phyloP scores from a whole-genome alignment of 2,797 vertebrate genomes.

The Microctenopoma stevenorrisi region DNA sequence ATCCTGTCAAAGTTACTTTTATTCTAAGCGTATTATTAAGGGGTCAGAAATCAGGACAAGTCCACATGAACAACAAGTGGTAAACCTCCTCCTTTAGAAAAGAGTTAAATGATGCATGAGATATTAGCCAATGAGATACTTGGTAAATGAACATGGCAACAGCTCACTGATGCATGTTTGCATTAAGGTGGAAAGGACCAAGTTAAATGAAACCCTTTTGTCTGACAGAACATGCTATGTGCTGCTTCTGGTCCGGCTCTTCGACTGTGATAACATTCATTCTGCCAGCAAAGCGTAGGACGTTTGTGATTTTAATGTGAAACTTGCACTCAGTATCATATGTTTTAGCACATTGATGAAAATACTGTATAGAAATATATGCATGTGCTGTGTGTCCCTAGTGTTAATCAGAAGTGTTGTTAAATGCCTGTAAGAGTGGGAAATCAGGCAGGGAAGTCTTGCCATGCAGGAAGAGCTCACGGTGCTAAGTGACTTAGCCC shows the following conservation, averaged over 20 bases:
- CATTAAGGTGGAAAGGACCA: conserved; percentile 12
- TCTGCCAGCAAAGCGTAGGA: not conserved
- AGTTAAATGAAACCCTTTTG: conserved; percentile 4
- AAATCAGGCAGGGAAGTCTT: conserved; percentile 6
- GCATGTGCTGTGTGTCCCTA: not conserved
- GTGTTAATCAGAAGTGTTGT: conserved; percentile 4
- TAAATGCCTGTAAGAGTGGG: conserved; percentile 22
- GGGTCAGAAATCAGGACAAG: conserved; percentile 45
- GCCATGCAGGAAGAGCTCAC: conserved; percentile 30
- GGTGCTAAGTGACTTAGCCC: conserved; percentile 35
- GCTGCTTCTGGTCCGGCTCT: not conserved
- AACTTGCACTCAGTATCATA: conserved; percentile 26
- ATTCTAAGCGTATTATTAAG: conserved; percentile 52
- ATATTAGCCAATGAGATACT: conserved; percentile 23
- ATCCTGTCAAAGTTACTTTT: conserved; percentile 48
- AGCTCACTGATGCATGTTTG: conserved; percentile 8
- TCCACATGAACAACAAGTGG: conserved; percentile 28
- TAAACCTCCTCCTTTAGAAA: conserved; percentile 47
- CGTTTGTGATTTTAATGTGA: conserved; percentile 22
- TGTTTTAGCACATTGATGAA: conserved; percentile 39
- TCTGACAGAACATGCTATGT: conserved; percentile 8
- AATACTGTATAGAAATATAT: conserved; percentile 9
- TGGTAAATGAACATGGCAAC: conserved; percentile 20
- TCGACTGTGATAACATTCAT: not conserved
- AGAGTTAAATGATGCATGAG: conserved; percentile 51